Evolutionary conservation across 2,797 vertebrate species (phyloP).

Genomic region (Dryobates pubescens): DNA sequence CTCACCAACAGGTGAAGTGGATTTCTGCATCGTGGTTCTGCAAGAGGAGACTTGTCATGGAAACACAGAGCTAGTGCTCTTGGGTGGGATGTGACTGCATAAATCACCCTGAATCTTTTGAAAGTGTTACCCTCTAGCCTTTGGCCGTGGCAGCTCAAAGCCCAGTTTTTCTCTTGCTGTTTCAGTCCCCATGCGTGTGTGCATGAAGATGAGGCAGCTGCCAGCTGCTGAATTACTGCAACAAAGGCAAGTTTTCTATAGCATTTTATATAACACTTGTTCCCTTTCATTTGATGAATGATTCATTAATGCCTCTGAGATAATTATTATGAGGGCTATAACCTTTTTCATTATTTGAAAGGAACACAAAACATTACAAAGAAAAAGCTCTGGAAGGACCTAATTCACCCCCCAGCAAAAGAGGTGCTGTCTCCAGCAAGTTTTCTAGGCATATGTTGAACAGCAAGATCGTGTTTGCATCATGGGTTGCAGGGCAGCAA

Average conservation of each 20-base stretch:
- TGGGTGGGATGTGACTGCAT: neutral
- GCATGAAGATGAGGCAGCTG: conserved; percentile 44
- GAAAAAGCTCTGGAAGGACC: neutral
- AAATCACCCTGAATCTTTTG: neutral
- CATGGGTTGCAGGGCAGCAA: neutral
- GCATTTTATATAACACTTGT: conserved; percentile 31
- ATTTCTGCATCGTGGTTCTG: neutral
- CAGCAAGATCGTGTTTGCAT: neutral
- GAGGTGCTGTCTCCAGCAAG: neutral
- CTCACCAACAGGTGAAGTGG: neutral
- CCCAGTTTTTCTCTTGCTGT: neutral
- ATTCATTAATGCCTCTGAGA: conserved; percentile 48
- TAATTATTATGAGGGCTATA: conserved; percentile 25
- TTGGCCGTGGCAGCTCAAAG: neutral
- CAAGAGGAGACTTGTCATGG: neutral
- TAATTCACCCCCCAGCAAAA: neutral
- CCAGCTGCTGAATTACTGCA: conserved; percentile 54
- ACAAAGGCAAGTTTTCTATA: conserved; percentile 49
- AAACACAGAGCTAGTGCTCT: neutral
- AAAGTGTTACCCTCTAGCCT: neutral
- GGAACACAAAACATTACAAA: conserved; percentile 2
- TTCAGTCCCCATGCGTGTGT: neutral
- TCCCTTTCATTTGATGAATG: conserved; percentile 55
- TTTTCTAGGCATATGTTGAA: neutral
- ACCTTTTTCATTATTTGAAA: conserved; percentile 42